These are phyloP conservation scores for Epirrhoe alternata DNA, from an alignment of 2,888 invertebrate genomes.

Conservation along the genomic window DNA sequence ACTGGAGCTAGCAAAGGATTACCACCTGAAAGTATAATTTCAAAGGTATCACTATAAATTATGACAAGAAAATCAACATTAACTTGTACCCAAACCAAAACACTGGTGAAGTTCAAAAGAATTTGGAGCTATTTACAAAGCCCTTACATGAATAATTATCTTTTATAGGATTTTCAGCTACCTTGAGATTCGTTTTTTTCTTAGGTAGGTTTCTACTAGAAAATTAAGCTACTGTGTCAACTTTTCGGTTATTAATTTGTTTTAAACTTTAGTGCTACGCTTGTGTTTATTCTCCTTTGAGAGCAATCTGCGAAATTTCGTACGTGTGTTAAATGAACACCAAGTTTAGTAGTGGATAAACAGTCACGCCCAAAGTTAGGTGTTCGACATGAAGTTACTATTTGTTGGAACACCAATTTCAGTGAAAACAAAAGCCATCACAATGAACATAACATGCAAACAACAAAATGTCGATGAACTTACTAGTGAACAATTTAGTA, in stretches of 20 bases:
- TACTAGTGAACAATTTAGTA: conserved; percentile 65
- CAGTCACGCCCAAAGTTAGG: no score
- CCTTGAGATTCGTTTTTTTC: background rate
- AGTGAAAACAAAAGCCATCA: background rate
- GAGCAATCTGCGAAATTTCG: no score
- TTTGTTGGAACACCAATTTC: background rate
- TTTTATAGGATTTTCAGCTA: background rate
- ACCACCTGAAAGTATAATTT: conserved; percentile 65
- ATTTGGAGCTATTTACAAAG: conserved; percentile 9
- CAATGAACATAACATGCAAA: conserved; percentile 36
- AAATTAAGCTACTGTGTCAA: no score
- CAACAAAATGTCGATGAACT: conserved; percentile 55
- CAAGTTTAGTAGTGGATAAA: no score
- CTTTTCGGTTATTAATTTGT: no score
- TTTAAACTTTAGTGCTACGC: no score
- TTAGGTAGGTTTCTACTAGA: no score
- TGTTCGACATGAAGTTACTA: background rate
- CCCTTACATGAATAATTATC: background rate
- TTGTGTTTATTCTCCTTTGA: no score
- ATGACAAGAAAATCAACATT: background rate
- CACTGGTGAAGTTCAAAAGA: background rate
- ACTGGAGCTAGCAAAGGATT: conserved; percentile 79
- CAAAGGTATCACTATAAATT: background rate
- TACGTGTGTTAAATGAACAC: no score
- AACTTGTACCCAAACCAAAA: background rate